phyloP scores from a whole-genome alignment of 2,888 invertebrate species.

The Microplitis deprimator region DNA sequence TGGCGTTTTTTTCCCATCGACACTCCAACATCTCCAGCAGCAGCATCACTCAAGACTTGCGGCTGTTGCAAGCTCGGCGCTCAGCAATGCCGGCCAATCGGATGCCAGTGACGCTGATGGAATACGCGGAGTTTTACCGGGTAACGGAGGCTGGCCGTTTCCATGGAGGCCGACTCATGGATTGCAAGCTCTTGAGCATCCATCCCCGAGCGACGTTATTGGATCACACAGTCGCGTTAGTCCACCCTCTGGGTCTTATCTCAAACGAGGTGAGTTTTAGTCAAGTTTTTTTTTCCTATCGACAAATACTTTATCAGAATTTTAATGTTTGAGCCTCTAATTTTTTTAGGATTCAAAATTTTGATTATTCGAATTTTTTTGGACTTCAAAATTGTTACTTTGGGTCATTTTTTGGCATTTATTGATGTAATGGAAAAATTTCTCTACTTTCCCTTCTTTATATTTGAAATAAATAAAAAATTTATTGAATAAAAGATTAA shows the following conservation, averaged over 20 bases:
- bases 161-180: constrained; percentile 68
- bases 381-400: background rate
- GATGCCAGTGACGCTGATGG: constrained; percentile 62
- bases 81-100: constrained; percentile 64
- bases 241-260: constrained; percentile 66
- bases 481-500: too few species aligned
- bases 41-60: constrained; percentile 66
- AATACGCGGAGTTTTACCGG: constrained; percentile 64
- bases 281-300: constrained; percentile 13
- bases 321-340: too few species aligned
- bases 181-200: constrained; percentile 66
- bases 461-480: background rate
- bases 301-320: too few species aligned
- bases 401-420: background rate
- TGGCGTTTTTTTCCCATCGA: constrained; percentile 67
- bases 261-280: constrained; percentile 64
- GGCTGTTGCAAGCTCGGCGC: constrained; percentile 60
- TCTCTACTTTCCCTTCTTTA: background rate
- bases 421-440: background rate
- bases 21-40: constrained; percentile 66
- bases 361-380: background rate
- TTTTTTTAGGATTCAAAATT: too few species aligned
- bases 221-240: constrained; percentile 66
- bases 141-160: constrained; percentile 67
- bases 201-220: constrained; percentile 63